phyloP scores from a whole-genome alignment of 1,140 invertebrate genomes.

The Drosophila sp. region DNA sequence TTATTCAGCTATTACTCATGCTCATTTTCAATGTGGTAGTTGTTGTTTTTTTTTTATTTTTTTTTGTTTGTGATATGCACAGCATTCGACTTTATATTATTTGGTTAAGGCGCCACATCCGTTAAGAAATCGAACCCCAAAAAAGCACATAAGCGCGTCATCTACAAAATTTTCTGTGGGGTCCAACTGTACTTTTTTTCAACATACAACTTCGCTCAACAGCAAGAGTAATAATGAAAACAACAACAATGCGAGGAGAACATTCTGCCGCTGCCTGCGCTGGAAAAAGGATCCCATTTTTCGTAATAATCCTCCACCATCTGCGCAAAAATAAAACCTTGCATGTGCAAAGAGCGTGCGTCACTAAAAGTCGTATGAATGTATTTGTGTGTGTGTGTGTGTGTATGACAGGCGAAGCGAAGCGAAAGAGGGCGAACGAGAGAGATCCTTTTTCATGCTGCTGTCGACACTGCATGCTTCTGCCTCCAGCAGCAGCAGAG shows the following conservation, averaged over 20 bases:
- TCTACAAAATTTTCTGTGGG: slow-evolving; percentile 44
- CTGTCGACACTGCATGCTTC: neutral
- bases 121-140: neutral
- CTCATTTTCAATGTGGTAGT: neutral
- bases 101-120: slow-evolving; percentile 36
- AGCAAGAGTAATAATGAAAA: slow-evolving; percentile 25
- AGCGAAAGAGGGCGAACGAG: slow-evolving; percentile 50
- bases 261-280: slow-evolving; percentile 36
- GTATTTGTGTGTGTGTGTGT: slow-evolving; percentile 14
- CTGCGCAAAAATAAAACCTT: slow-evolving; percentile 82
- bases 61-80: too few relatives aligned
- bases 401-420: slow-evolving; percentile 21
- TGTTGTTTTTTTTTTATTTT: neutral
- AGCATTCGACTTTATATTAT: slow-evolving; percentile 25
- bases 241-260: slow-evolving; percentile 25
- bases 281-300: slow-evolving; percentile 76
- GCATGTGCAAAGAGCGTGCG: slow-evolving; percentile 77
- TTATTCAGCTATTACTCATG: slow-evolving; percentile 11
- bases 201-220: slow-evolving; percentile 42
- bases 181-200: slow-evolving; percentile 74
- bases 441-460: slow-evolving; percentile 75
- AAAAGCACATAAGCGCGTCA: slow-evolving; percentile 40
- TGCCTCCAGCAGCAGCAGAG: slow-evolving; percentile 2
- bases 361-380: slow-evolving; percentile 26
- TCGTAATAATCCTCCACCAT: slow-evolving; percentile 79